phyloP scores from a whole-genome alignment of 1,140 invertebrate species.

The Penaeus vannamei region DNA sequence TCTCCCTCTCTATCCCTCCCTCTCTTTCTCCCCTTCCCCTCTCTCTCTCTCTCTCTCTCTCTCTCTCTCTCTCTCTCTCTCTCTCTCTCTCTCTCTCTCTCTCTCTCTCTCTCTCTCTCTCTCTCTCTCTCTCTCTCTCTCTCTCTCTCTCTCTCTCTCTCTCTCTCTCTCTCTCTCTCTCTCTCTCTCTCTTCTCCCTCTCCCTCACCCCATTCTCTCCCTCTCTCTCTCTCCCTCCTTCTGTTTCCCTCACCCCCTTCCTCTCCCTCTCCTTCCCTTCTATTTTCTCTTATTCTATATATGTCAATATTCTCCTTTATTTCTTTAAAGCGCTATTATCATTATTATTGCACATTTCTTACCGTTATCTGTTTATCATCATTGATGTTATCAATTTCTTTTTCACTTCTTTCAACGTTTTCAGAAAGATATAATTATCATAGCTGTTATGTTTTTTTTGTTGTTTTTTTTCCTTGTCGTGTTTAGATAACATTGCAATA shows the following conservation, averaged over 20 bases:
- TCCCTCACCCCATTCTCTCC: not conserved
- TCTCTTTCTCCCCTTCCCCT: no score
- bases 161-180: not conserved
- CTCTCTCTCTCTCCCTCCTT: not conserved
- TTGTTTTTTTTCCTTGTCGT: no score
- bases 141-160: no score
- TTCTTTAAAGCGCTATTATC: not conserved
- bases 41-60: not conserved
- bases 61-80: slow-evolving; percentile 18
- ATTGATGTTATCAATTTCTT: no score
- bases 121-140: not conserved
- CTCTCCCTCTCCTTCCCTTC: slow-evolving; percentile 27
- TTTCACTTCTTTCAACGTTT: no score
- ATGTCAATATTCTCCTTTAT: not conserved
- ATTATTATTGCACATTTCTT: not conserved
- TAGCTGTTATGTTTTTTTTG: no score
- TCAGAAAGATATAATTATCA: no score
- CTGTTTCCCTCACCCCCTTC: not conserved
- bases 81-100: slow-evolving; percentile 33
- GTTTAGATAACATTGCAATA: no score
- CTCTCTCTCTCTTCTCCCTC: no score
- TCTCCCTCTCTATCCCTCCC: no score
- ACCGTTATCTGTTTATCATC: not conserved
- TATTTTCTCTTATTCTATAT: not conserved
- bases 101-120: not conserved